Evolutionary conservation across 2,113 vertebrate genomes (phyloP).

Genomic region (Tursiops truncatus): DNA sequence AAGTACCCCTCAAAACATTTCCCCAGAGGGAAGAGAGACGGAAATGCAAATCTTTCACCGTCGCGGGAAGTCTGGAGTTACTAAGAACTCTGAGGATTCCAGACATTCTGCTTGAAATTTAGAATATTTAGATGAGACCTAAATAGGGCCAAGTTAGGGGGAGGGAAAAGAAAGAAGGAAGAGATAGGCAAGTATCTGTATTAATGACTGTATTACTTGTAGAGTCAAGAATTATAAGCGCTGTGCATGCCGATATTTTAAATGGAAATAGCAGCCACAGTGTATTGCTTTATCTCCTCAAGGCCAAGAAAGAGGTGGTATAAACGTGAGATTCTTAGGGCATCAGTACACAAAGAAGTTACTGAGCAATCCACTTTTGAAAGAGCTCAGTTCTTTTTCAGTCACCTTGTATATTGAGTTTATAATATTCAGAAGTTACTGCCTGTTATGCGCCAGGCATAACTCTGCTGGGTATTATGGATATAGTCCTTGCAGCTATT

Average conservation of each 20-base stretch:
- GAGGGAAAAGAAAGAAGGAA: constrained; percentile 19
- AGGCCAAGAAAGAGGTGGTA: neutral
- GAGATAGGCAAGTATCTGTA: neutral
- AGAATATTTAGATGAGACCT: constrained; percentile 33
- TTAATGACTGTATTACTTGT: constrained; percentile 30
- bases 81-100: constrained; percentile 7
- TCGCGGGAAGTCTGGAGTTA: neutral
- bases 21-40: neutral
- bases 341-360: constrained; percentile 43
- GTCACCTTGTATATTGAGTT: neutral
- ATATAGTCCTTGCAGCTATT: neutral
- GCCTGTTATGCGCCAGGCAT: neutral
- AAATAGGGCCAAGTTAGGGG: neutral
- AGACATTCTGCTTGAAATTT: constrained; percentile 29
- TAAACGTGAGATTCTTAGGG: neutral
- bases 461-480: neutral
- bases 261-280: neutral
- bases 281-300: constrained; percentile 49
- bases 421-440: constrained; percentile 18
- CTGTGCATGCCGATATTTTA: neutral
- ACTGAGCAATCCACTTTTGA: neutral
- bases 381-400: constrained; percentile 14
- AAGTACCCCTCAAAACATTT: neutral
- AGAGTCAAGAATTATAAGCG: neutral
- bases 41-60: constrained; percentile 21